Evolutionary conservation across 2,797 vertebrate species (phyloP).

Genomic region (Agapornis canus): DNA sequence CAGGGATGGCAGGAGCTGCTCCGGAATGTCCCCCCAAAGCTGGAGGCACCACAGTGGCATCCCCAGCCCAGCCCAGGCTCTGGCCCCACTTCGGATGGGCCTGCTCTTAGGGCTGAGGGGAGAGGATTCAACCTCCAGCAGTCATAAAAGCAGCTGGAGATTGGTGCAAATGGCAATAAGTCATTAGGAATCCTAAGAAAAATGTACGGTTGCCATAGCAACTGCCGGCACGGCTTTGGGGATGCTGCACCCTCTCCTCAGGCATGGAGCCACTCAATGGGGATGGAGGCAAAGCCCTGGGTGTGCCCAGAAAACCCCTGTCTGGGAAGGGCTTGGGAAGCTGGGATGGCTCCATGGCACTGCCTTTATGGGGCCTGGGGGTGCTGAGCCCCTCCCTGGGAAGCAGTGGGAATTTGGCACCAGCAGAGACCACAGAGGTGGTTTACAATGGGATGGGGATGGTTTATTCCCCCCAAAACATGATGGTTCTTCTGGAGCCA

Average conservation of each 20-base stretch:
- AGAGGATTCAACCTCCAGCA: neutral
- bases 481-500: no score
- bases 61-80: neutral
- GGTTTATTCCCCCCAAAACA: accelerated
- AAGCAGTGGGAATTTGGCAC: neutral
- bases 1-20: neutral
- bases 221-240: slow-evolving; percentile 61
- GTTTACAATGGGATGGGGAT: neutral
- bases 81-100: accelerated
- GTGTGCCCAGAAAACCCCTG: neutral
- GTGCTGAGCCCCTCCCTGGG: neutral
- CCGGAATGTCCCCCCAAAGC: neutral
- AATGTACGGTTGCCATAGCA: slow-evolving; percentile 76
- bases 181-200: slow-evolving; percentile 75
- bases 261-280: neutral
- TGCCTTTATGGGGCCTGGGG: accelerated
- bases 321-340: neutral
- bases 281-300: neutral
- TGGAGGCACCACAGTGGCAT: neutral
- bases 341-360: accelerated
- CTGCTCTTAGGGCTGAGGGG: neutral
- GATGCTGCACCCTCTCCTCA: slow-evolving; percentile 44
- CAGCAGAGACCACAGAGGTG: neutral
- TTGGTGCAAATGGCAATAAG: slow-evolving; percentile 75
- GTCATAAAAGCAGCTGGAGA: slow-evolving; percentile 35